Base-by-base conservation (phyloP, 2,113 vertebrate species). In the Perccottus glenii region DNA sequence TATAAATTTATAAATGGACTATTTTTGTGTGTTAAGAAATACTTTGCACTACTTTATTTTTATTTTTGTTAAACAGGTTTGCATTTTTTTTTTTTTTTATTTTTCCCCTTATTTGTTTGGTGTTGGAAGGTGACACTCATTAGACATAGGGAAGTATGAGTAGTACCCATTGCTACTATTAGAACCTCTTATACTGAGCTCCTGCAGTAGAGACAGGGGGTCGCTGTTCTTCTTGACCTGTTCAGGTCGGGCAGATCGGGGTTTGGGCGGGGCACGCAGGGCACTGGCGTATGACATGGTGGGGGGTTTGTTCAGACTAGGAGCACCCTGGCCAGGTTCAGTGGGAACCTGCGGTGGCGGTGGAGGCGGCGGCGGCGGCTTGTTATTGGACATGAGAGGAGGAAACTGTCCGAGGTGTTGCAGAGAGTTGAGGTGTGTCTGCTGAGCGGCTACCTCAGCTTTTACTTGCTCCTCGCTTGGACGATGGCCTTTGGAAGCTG, bases 141-240 rank as follows among this genome's bases (percentile, higher is more conserved):
- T 99, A 98, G 95, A 99, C 98, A 93, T 99, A 98, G 82, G 98
- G 94, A 99, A 99, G 93, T 99, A 99, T 81, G 98, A 98, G 90
- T 99, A 99, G 93, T 98, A 99, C 90, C 98, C 98, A 78, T 98
- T 99, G 94, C 96, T 97, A 95, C 96, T 95, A 58, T 96, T 95
- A 84, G 96, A 95, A 93, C 98, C 98, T 90, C 97, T 96, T 93
- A 99, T 95, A 92, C 95, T 99, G 85, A 99, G 96, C 91, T 99
- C 98, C 90, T 99, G 97, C 83, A 99, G 95, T 87, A 98, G 93
- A 87, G 98, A 96, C 76, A 99, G 91, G 36, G 98, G 98, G 90
- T 99, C 96, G 55, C 96, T 98, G 87, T 96, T 97, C 94, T 98
- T 99, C 90, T 99, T 98, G 72, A 89, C 89, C 94, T 97, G 97